phyloP scores from a whole-genome alignment of 2,113 vertebrate species.

The Prietella phreatophila region DNA sequence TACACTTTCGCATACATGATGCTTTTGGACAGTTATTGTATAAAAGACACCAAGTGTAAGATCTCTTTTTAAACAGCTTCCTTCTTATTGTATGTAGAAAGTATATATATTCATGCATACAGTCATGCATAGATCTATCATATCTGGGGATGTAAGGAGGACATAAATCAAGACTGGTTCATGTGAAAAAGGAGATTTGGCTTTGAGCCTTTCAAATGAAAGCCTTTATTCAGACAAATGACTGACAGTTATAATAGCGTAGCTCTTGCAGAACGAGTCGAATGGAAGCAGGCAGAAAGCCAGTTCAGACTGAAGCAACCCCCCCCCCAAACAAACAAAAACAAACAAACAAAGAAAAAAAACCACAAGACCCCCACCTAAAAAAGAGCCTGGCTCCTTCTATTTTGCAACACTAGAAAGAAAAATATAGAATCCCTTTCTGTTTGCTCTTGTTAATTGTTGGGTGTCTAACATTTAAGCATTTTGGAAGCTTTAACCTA shows the following conservation, averaged over 20 bases:
- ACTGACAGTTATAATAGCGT: slow-evolving; percentile 80
- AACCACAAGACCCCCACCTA: slow-evolving; percentile 62
- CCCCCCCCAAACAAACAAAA: too few relatives aligned
- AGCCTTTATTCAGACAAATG: slow-evolving; percentile 70
- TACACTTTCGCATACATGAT: slow-evolving; percentile 63
- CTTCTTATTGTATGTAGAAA: slow-evolving; percentile 68
- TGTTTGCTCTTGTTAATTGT: slow-evolving; percentile 71
- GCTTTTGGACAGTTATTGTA: slow-evolving; percentile 65
- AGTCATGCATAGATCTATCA: slow-evolving; percentile 54
- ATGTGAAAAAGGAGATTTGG: slow-evolving; percentile 77
- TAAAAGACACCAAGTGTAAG: slow-evolving; percentile 41
- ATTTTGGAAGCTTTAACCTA: slow-evolving; percentile 54
- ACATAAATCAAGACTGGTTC: slow-evolving; percentile 77
- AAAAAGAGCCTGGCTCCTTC: slow-evolving; percentile 75
- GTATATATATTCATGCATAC: slow-evolving; percentile 50
- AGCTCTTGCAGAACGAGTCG: slow-evolving; percentile 68
- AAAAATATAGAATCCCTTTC: slow-evolving; percentile 71
- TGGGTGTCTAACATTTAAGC: slow-evolving; percentile 64
- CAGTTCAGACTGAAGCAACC: slow-evolving; percentile 59
- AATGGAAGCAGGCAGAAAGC: slow-evolving; percentile 76
- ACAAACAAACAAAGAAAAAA: slow-evolving; percentile 9
- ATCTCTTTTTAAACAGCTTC: slow-evolving; percentile 59
- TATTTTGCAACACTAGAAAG: slow-evolving; percentile 78
- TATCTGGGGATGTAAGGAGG: slow-evolving; percentile 21
- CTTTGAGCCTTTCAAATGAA: slow-evolving; percentile 78